Base-by-base conservation (phyloP, 2,888 invertebrate genomes). In the Trissolcus japonicus region DNA sequence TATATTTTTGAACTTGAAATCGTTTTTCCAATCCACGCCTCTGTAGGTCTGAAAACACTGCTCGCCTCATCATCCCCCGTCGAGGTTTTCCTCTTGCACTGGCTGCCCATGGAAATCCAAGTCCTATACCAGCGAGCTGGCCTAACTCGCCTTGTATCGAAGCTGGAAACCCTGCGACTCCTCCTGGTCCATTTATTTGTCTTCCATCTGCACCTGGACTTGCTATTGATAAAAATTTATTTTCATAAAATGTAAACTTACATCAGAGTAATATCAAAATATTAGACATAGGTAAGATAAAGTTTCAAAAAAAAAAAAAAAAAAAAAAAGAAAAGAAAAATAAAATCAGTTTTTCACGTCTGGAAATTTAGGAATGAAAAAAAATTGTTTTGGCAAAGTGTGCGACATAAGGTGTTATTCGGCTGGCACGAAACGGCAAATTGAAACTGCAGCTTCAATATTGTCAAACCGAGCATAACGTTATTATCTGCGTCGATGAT, bases 1-100 rank as follows among this genome's bases (percentile, higher is more conserved):
- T 99, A 91, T 99, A 99, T 90, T 98, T 98, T 90, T 98, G 98
- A 61, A 97, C 94, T 89, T 97, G 97, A 91, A 99, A 99, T 87
- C 97, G 91, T 86, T 97, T 95, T 90, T 99, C 99, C 81, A 99
- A 91, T 0, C 98, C 98, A 83, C 98, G 97, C 53, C 99, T 91
- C 87, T 99, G 99, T 0, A 96, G 93, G 88, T 99, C 98, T 2
- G 96, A 96, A 92, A 99, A 99, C 48, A 99, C 99, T 0, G 99
- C 98, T 46, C 99, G 91, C 48, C 98, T 91, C 95, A 98, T 96
- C 98, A 98, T 98, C 0, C 98, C 98, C 6, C 98, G 92, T 0
- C 98, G 92, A 0, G 98, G 98, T 88, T 98, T 97, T 86, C 97
- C 96, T 89, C 96, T 91, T 25, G 96, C 94, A 87, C 95, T 95